These are phyloP conservation scores for Molothrus aeneus DNA, from an alignment of 2,797 vertebrate genomes.

Conservation along the genomic window DNA sequence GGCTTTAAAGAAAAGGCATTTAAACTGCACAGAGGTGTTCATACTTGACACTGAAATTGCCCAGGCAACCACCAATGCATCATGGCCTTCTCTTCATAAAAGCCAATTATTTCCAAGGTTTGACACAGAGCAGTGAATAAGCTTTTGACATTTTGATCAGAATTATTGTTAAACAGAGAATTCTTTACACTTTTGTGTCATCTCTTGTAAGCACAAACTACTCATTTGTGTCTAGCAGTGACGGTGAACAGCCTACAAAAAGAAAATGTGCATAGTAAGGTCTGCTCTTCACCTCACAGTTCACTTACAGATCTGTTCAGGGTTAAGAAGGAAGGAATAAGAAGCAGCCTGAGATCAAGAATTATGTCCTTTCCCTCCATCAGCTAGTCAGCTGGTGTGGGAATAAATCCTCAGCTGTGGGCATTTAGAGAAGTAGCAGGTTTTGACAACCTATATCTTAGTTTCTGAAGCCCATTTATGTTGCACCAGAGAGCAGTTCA, in stretches of 20 bases:
- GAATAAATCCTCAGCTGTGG: background rate
- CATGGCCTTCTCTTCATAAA: background rate
- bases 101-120: conserved; percentile 32
- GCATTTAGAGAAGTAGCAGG: background rate
- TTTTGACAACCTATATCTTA: background rate
- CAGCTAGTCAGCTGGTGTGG: background rate
- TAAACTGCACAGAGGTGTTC: background rate
- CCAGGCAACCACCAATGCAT: background rate
- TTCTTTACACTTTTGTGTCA: background rate
- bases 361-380: background rate
- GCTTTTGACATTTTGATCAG: conserved; percentile 35
- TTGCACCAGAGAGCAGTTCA: background rate
- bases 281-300: background rate
- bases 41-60: conserved; percentile 19
- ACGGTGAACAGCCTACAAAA: background rate
- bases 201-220: background rate
- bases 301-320: background rate
- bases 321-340: background rate
- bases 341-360: background rate
- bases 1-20: background rate
- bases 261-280: background rate
- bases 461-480: background rate
- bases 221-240: background rate
- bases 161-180: conserved; percentile 13
- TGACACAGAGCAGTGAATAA: background rate